phyloP scores from a whole-genome alignment of 2,888 invertebrate genomes.

The Gortyna flavago region DNA sequence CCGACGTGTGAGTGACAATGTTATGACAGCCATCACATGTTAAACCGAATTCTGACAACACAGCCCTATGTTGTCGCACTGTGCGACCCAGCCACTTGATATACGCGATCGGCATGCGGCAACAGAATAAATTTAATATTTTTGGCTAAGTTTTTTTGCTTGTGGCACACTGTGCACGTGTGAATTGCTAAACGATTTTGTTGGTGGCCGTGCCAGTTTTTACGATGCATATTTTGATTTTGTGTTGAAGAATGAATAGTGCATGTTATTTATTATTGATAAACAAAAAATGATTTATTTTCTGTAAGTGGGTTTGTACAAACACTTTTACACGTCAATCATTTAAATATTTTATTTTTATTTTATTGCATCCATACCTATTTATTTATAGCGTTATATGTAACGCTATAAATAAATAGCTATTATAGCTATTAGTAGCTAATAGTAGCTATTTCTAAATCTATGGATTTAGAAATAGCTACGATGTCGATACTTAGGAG shows the following conservation, averaged over 20 bases:
- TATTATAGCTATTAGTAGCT: too few species aligned
- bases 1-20: slow-evolving; percentile 64
- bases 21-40: slow-evolving; percentile 65
- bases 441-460: too few species aligned
- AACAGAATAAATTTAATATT: slow-evolving; percentile 63
- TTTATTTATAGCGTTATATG: too few species aligned
- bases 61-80: slow-evolving; percentile 61
- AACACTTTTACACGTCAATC: too few species aligned
- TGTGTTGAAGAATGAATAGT: slow-evolving; percentile 34
- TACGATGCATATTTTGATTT: slow-evolving; percentile 38
- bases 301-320: too few species aligned
- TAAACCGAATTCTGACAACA: slow-evolving; percentile 58
- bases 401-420: too few species aligned
- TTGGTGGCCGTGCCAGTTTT: slow-evolving; percentile 40
- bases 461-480: not conserved
- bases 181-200: slow-evolving; percentile 59
- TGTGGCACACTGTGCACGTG: slow-evolving; percentile 52
- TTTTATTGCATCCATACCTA: not conserved
- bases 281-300: too few species aligned
- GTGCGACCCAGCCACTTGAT: slow-evolving; percentile 60
- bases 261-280: slow-evolving; percentile 36
- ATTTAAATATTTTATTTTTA: too few species aligned
- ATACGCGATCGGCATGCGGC: slow-evolving; percentile 53
- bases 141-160: slow-evolving; percentile 53
- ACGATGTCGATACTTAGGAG: too few species aligned